Conservation (phyloP, 1,140 invertebrate genomes). For the Anastrepha obliqua region DNA sequence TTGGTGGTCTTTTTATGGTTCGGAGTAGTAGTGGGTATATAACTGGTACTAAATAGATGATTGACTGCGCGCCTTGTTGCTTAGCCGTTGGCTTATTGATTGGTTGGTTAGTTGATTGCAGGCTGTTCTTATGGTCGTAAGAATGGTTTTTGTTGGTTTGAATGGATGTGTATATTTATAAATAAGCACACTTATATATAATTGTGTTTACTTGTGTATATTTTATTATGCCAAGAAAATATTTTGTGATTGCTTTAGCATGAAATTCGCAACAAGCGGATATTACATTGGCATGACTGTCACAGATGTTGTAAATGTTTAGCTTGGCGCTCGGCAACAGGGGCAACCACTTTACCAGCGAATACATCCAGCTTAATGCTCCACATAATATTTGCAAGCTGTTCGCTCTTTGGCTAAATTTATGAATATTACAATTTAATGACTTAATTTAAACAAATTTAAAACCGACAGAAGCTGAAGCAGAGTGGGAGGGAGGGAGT, state of each 20-base stretch:
- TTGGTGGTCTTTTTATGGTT: neutral
- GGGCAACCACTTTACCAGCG: neutral
- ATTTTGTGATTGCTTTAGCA: neutral
- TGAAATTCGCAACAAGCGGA: neutral
- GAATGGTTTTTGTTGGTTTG: neutral
- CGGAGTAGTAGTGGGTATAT: neutral
- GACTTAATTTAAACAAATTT: conserved; percentile 31
- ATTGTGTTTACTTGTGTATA: too few species aligned
- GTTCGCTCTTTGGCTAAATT: neutral
- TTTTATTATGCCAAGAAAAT: too few species aligned
- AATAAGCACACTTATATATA: too few species aligned
- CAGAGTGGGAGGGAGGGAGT: neutral
- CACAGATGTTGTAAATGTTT: conserved; percentile 20
- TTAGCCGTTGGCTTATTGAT: neutral
- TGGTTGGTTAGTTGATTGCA: neutral
- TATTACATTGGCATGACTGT: neutral
- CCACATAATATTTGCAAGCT: neutral
- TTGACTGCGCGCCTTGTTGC: neutral
- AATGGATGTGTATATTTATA: neutral
- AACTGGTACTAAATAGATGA: neutral
- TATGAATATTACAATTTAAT: conserved; percentile 42
- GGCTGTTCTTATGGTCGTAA: neutral
- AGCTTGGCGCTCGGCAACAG: neutral
- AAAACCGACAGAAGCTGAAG: neutral
- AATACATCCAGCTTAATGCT: neutral